These are phyloP conservation scores for Perithous albicinctus DNA, from an alignment of 2,888 invertebrate species.

Conservation along the genomic window DNA sequence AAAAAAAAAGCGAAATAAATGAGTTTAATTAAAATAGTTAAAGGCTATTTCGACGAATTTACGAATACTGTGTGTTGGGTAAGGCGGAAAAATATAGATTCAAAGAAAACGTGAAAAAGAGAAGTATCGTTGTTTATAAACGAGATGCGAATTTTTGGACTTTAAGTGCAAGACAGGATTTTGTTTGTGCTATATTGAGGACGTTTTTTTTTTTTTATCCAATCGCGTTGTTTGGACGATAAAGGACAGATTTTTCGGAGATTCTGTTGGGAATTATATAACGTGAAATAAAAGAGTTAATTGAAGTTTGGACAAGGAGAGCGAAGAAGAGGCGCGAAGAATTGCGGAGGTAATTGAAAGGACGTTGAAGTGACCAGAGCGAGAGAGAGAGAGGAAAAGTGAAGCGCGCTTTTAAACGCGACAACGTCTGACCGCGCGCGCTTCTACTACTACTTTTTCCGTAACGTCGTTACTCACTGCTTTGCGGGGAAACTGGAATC, in stretches of 20 bases:
- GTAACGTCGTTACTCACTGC: not conserved
- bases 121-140: too few relatives aligned
- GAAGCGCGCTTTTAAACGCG: slow-evolving; percentile 47
- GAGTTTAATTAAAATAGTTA: not conserved
- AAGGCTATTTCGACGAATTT: slow-evolving; percentile 5
- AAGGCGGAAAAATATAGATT: not conserved
- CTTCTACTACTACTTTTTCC: slow-evolving; percentile 53
- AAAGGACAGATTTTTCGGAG: too few relatives aligned
- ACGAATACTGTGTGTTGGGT: slow-evolving; percentile 38
- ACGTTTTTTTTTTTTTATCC: too few relatives aligned
- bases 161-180: too few relatives aligned
- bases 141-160: too few relatives aligned
- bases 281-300: too few relatives aligned
- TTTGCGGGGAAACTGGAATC: too few relatives aligned
- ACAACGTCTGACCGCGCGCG: slow-evolving; percentile 61
- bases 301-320: not conserved
- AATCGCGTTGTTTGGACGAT: too few relatives aligned
- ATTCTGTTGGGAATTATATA: not conserved
- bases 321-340: too few relatives aligned
- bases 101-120: not conserved
- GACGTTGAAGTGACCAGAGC: too few relatives aligned
- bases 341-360: too few relatives aligned
- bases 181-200: too few relatives aligned
- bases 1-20: not conserved
- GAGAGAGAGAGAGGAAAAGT: slow-evolving; percentile 17